phyloP scores from a whole-genome alignment of 1,140 invertebrate species.

The Cydia strobilella region DNA sequence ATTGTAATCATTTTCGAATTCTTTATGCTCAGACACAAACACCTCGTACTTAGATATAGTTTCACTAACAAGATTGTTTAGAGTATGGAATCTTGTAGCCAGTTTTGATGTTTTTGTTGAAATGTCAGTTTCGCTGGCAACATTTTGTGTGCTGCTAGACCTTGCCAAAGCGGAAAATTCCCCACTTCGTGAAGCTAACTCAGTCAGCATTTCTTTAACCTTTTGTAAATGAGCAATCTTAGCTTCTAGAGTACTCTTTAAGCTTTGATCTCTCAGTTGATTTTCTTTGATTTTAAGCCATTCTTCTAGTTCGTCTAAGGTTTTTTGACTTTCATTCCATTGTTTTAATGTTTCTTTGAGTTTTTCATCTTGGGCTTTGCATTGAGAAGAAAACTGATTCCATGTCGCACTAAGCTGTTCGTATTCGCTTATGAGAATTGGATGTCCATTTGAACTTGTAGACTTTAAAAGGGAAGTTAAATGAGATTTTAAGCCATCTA shows the following conservation, averaged over 20 bases:
- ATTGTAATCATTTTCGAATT: conserved; percentile 89
- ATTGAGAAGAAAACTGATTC: conserved; percentile 88
- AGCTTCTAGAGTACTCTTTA: conserved; percentile 91
- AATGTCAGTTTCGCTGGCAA: conserved; percentile 89
- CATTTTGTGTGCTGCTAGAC: conserved; percentile 84
- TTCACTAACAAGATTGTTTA: conserved; percentile 92
- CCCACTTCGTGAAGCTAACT: conserved; percentile 85
- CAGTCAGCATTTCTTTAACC: conserved; percentile 86
- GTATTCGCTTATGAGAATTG: conserved; percentile 86
- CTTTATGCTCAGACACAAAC: conserved; percentile 91
- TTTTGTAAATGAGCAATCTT: conserved; percentile 91
- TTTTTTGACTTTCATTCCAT: conserved; percentile 89
- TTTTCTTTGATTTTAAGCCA: conserved; percentile 93
- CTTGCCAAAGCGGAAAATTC: conserved; percentile 87
- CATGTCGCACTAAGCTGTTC: conserved; percentile 88
- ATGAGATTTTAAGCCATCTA: conserved; percentile 86
- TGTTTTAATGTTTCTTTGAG: conserved; percentile 86
- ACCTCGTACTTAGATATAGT: conserved; percentile 88
- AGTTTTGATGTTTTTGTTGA: conserved; percentile 89
- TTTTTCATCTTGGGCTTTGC: conserved; percentile 84
- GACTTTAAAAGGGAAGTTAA: conserved; percentile 87
- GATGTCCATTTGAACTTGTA: conserved; percentile 90
- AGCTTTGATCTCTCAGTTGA: conserved; percentile 92
- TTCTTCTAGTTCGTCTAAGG: conserved; percentile 87
- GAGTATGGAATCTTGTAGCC: conserved; percentile 90